Evolutionary conservation across 1,140 invertebrate genomes (phyloP).

Genomic region (Drosophila tsacasi): DNA sequence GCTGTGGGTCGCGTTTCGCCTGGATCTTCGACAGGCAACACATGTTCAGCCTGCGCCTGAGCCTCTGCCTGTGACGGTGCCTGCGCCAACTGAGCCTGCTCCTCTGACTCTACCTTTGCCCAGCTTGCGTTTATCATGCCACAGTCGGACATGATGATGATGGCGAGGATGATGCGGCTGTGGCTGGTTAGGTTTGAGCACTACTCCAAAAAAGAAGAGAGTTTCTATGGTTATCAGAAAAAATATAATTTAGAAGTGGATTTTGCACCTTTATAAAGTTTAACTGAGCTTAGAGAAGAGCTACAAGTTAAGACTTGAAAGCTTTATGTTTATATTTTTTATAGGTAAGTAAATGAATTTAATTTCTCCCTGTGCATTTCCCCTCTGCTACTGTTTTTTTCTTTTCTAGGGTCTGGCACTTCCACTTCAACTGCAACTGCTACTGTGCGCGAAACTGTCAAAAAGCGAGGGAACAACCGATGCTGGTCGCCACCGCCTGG

Average conservation of each 20-base stretch:
- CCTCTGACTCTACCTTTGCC: constrained; percentile 44
- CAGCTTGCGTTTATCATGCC: constrained; percentile 70
- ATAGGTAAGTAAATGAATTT: background rate
- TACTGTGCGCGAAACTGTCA: constrained; percentile 75
- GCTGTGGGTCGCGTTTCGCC: constrained; percentile 43
- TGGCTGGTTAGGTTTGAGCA: background rate
- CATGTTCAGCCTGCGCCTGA: constrained; percentile 67
- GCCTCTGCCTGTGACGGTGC: background rate
- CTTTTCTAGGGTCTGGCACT: constrained; percentile 39
- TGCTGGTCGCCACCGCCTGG: constrained; percentile 47
- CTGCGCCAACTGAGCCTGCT: background rate
- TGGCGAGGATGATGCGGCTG: constrained; percentile 44
- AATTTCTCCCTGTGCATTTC: constrained; percentile 15
- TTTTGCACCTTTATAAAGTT: background rate
- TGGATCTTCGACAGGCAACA: constrained; percentile 67
- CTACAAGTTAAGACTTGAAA: too few species aligned
- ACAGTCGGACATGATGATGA: constrained; percentile 56
- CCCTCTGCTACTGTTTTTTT: constrained; percentile 49
- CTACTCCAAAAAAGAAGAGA: background rate
- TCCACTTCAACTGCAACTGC: constrained; percentile 49
- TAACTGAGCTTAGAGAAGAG: accelerated
- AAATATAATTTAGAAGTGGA: background rate
- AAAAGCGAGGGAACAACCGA: constrained; percentile 50
- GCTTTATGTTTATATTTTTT: background rate
- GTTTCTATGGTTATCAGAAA: background rate